Base-by-base conservation (phyloP, 2,888 invertebrate species). In the Nemoura dubitans region DNA sequence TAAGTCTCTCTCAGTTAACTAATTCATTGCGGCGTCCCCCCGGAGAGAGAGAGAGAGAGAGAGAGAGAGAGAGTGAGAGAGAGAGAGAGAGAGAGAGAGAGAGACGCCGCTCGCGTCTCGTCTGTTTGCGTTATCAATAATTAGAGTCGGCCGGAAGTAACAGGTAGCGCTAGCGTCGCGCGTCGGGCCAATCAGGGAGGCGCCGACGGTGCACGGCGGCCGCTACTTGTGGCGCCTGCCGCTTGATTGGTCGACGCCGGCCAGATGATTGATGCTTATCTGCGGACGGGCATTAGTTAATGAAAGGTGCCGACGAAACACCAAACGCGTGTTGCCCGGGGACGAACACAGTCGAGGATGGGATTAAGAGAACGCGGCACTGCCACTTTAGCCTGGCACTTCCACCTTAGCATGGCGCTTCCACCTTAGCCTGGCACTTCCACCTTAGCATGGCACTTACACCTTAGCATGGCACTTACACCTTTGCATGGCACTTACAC, bases 71-170 rank as follows among this genome's bases (percentile, higher is more conserved):
- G 26, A 25, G 78, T 29, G 86, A 42, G 83, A 43, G 82, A 59
- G 27, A 81, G 26, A 29, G 86, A 26, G 76, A 43, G 83, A 83
- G 76, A 76, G 86, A 43, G 76, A 85, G 81, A 28, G n/a, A n/a
- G n/a, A n/a, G n/a, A n/a, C n/a, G n/a, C n/a, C n/a, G n/a, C n/a
- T 10, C 36, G 36, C 30, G 30, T 30, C 81, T 2, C 28, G 81
- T 81, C 81, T 81, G 81, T 30, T 30, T 30, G 30, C 30, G 81
- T 81, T 81, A 81, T 81, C 81, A 81, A 81, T 81, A 81, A 81
- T 81, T 81, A 81, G 81, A 30, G 14, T 0, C 78, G 28, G 28
- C 78, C 26, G 28, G 28, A 27, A 29, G 81, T 81, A 81, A 78
- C 78, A 78, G 78, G 78, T 78, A 78, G 3, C 10, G 36, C 36